A percentile compares a stretch with the other conserved stretches of the same genome.
Conservation (phyloP, 2,113 vertebrate genomes). For the Rhagologus leucostigma region DNA sequence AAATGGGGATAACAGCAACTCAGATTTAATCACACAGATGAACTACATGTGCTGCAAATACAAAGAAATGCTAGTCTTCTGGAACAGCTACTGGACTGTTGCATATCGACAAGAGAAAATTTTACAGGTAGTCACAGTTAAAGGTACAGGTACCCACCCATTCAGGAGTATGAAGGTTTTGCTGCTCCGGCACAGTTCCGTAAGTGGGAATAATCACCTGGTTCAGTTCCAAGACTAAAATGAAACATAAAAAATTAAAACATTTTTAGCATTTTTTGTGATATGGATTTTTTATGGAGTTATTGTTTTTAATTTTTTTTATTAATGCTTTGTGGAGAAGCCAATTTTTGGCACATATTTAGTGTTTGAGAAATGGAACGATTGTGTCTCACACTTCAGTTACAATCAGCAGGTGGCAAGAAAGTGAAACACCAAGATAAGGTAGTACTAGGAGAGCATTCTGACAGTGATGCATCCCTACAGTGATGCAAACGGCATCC, state of each 20-base stretch:
- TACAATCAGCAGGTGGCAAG: background rate
- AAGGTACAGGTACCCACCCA: constrained; percentile 67
- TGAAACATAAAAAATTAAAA: background rate
- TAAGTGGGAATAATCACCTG: constrained; percentile 55
- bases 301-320: background rate
- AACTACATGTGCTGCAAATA: background rate
- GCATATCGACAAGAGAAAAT: background rate
- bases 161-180: constrained; percentile 60
- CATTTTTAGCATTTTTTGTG: background rate
- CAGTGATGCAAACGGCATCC: background rate
- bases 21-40: background rate
- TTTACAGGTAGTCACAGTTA: background rate
- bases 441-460: background rate
- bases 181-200: constrained; percentile 46
- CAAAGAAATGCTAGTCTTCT: background rate
- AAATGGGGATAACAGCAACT: background rate
- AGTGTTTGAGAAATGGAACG: background rate
- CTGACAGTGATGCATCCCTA: background rate
- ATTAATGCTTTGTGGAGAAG: background rate
- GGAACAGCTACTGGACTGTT: background rate
- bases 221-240: constrained; percentile 74
- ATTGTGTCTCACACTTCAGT: background rate
- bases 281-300: background rate
- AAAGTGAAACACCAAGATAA: background rate
- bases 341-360: background rate